Evolutionary conservation across 1,140 invertebrate genomes (phyloP).

Genomic region (Bilobella aurantiaca): DNA sequence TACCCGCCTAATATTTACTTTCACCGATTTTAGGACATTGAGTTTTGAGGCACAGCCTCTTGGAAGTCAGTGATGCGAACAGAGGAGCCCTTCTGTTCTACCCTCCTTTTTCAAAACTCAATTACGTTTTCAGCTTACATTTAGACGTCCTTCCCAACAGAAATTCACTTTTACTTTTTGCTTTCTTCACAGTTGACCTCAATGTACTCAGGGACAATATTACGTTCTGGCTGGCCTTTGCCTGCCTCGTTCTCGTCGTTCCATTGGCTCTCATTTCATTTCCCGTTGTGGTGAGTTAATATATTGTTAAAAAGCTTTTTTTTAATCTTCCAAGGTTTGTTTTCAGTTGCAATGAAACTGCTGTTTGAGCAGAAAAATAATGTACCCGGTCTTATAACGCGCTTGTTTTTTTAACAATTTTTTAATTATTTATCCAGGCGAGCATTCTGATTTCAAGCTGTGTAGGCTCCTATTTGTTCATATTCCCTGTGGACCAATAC

Average conservation of each 20-base stretch:
- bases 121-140: slow-evolving; percentile 7
- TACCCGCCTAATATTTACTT: neutral
- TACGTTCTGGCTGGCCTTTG: slow-evolving; percentile 54
- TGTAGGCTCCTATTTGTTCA: slow-evolving; percentile 51
- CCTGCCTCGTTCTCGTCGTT: slow-evolving; percentile 44
- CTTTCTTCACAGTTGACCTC: slow-evolving; percentile 46
- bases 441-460: slow-evolving; percentile 54
- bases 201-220: slow-evolving; percentile 45
- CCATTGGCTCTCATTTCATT: slow-evolving; percentile 45
- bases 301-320: neutral
- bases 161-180: slow-evolving; percentile 7
- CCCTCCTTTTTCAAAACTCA: slow-evolving; percentile 5
- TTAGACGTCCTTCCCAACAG: no score
- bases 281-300: slow-evolving; percentile 39
- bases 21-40: neutral
- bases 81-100: neutral
- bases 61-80: neutral
- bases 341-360: no score
- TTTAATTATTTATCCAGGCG: slow-evolving; percentile 37
- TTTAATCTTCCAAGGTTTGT: neutral
- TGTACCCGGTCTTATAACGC: no score
- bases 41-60: neutral
- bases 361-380: no score
- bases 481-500: slow-evolving; percentile 54
- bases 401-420: no score